Conservation (phyloP, 2,797 vertebrate genomes). For the Cyprinella venusta region DNA sequence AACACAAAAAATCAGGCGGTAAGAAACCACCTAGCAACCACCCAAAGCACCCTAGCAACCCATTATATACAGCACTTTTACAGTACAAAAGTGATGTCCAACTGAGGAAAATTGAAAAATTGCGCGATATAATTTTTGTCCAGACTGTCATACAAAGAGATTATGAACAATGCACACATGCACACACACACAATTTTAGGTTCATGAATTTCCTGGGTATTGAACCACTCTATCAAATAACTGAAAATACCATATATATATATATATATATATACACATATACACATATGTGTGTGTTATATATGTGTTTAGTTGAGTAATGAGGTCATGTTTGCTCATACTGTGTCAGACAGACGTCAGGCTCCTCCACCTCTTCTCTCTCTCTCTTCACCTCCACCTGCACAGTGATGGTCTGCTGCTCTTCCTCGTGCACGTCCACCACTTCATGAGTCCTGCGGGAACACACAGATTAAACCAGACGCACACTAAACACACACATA, state of each 20-base stretch:
- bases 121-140: too few species aligned
- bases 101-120: too few species aligned
- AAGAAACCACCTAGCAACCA: background rate
- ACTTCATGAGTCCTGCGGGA: conserved; percentile 75
- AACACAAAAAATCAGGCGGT: too few species aligned
- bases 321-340: background rate
- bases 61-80: too few species aligned
- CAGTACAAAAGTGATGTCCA: too few species aligned
- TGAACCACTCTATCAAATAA: too few species aligned
- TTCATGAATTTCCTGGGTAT: too few species aligned
- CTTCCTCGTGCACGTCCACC: conserved; percentile 78
- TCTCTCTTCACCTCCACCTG: conserved; percentile 85
- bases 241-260: too few species aligned
- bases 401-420: conserved; percentile 87
- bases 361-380: conserved; percentile 42
- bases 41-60: background rate
- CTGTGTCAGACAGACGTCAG: conserved; percentile 38
- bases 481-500: background rate
- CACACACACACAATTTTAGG: too few species aligned
- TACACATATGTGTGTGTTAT: too few species aligned
- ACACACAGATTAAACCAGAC: background rate
- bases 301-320: too few species aligned
- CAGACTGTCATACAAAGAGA: background rate
- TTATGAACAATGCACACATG: background rate
- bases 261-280: too few species aligned